Evolutionary conservation across 30 jellyfish, hydroid and myxozoan genomes (phyloP), one percentile per base, ranked within the genome.

Genomic region (Cassiopea andromeda): DNA sequence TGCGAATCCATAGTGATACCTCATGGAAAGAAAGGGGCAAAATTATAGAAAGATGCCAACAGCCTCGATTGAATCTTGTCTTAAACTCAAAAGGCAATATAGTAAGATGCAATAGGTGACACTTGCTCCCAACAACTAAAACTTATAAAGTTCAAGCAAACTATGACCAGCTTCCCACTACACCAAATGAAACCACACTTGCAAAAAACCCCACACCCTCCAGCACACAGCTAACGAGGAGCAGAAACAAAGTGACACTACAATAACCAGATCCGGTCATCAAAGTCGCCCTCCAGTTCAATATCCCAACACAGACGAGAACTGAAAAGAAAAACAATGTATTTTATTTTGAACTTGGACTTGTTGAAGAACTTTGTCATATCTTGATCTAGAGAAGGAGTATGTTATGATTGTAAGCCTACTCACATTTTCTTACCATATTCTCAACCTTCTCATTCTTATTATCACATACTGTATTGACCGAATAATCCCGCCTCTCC

Each of bases 231-330:
- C 91, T 77, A 54, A n/a, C 91, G 92, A 49, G 92, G 15, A 73
- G 18, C 79, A 71, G 60, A 19, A 75, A 13, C 86, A 48, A 72
- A 60, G 79, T 57, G 44, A 18, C 59, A 54, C 92, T 45, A 73
- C 85, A 19, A 84, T 71, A 48, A 84, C 92, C 4, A 70, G 92
- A 84, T 84, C 92, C 2, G 86, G 92, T 7, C 73, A 57, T 84
- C 92, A 84, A 60, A 84, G 61, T 72, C 92, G 92, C 81, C 92
- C 67, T 84, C 86, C 85, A 44, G 86, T 60, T 73, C 86, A 86
- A 72, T 84, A 1, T 45, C 78, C 16, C 72, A 86, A 50, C 18
- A 71, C 48, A 12, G 76, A 73, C 61, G 46, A 7, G 18, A 48
- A 82, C 27, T 69, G 90, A 82, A 44, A 71, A 80, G 38, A 54